Percentiles rank a stretch among this genome's conserved stretches.
Evolutionary conservation across 1,140 invertebrate genomes (phyloP).

Genomic region (Hyphantria cunea): DNA sequence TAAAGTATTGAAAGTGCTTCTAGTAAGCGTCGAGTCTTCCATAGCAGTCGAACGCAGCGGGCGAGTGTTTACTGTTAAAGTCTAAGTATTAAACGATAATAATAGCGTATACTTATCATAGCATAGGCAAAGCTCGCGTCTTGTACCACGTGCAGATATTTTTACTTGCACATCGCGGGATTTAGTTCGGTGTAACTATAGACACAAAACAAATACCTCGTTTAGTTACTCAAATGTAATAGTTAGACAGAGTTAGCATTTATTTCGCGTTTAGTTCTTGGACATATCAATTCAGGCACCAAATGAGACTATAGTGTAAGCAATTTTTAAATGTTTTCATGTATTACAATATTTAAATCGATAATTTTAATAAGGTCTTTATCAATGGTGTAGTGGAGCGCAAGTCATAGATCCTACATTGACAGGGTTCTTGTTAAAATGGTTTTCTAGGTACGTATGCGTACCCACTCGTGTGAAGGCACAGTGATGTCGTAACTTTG

Average conservation of each 20-base stretch:
- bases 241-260: conserved; percentile 70
- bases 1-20: conserved; percentile 75
- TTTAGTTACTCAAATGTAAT: conserved; percentile 75
- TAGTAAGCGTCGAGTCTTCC: conserved; percentile 80
- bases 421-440: conserved; percentile 33
- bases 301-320: conserved; percentile 77
- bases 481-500: conserved; percentile 56
- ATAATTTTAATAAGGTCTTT: conserved; percentile 41
- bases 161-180: conserved; percentile 54
- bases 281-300: conserved; percentile 81
- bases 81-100: conserved; percentile 81
- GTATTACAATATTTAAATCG: conserved; percentile 36
- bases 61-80: conserved; percentile 68
- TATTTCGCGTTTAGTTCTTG: conserved; percentile 77
- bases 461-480: conserved; percentile 42
- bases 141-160: conserved; percentile 45
- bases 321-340: conserved; percentile 62
- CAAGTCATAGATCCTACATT: conserved; percentile 23
- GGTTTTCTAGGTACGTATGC: conserved; percentile 47
- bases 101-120: conserved; percentile 77
- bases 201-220: conserved; percentile 79
- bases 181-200: conserved; percentile 68
- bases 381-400: conserved; percentile 32
- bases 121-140: conserved; percentile 59
- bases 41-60: conserved; percentile 73